phyloP scores from a whole-genome alignment of 1,140 invertebrate genomes.

The Melanaphis sacchari region DNA sequence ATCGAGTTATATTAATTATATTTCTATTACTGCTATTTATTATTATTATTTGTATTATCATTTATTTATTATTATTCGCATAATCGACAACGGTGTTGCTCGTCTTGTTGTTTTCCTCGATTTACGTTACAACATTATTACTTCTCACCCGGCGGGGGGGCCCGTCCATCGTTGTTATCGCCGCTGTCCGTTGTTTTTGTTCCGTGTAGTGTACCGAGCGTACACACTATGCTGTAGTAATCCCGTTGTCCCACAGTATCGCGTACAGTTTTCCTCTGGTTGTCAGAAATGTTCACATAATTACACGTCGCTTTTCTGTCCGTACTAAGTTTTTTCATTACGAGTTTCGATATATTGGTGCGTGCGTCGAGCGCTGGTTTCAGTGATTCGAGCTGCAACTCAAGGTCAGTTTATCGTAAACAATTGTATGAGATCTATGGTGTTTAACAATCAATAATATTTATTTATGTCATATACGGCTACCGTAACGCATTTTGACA shows the following conservation, averaged over 20 bases:
- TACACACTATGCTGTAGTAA: background rate
- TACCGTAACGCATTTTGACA: background rate
- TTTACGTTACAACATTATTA: slow-evolving; percentile 1
- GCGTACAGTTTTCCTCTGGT: background rate
- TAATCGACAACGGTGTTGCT: background rate
- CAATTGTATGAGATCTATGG: background rate
- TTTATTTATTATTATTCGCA: background rate
- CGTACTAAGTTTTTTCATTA: background rate
- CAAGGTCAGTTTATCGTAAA: background rate
- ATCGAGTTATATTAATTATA: no score
- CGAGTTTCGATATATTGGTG: background rate
- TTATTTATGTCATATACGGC: background rate
- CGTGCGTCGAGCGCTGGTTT: background rate
- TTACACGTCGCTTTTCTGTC: background rate
- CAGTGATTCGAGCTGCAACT: background rate
- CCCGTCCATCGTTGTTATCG: background rate
- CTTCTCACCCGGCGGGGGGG: background rate
- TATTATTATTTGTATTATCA: background rate
- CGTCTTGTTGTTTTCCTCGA: background rate
- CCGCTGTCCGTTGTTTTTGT: background rate
- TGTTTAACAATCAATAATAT: no score
- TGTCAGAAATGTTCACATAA: background rate
- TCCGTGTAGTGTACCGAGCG: background rate
- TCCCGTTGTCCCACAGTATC: background rate
- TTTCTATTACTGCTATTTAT: background rate